Evolutionary conservation across 2,888 invertebrate species (phyloP), one percentile per base, ranked within the genome.

Genomic region (Amiota communis): DNA sequence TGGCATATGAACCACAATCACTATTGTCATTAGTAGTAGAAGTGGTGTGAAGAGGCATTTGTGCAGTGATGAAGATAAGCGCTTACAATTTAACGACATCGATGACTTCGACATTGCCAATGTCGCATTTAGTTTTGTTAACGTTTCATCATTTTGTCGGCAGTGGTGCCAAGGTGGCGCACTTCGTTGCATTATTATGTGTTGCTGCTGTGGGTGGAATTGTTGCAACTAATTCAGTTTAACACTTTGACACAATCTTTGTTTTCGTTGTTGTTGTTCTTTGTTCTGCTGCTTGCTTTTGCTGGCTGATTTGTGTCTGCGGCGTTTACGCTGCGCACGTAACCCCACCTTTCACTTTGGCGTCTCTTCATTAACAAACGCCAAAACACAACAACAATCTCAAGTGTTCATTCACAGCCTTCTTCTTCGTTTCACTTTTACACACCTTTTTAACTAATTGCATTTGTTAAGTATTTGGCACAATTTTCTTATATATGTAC

Each of bases 111-210:
- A 77, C 80, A 76, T 67, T 72, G 68, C 20, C 36, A 15, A 17
- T 20, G 48, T 20, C 15, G 23, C 49, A 23, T 36, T 36, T 0
- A 36, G 23, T 20, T 36, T 15, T 46, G 80, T 72, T 74, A 73
- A 36, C 36, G 36, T 36, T 36, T 36, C 8, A 36, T 75, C 80
- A 75, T 83, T 82, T 36, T 36, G 36, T 36, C 6, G 36, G 36
- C 36, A 36, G 36, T 6, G 82, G 80, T 78, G 82, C 83, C 83
- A 83, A 74, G 83, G 83, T 81, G 83, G 83, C 77, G 82, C 85
- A 76, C 82, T 82, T 82, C 80, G 81, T 79, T 82, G 85, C 83
- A 83, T 83, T 53, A 2, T 68, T 53, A 6, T 12, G 6, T 36
- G 13, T 67, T 20, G 12, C 3, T 36, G 36, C 8, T 79, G 77